Conservation (phyloP, 35 echinoderm and acorn worm genomes). For the Ophiothrix spiculata region DNA sequence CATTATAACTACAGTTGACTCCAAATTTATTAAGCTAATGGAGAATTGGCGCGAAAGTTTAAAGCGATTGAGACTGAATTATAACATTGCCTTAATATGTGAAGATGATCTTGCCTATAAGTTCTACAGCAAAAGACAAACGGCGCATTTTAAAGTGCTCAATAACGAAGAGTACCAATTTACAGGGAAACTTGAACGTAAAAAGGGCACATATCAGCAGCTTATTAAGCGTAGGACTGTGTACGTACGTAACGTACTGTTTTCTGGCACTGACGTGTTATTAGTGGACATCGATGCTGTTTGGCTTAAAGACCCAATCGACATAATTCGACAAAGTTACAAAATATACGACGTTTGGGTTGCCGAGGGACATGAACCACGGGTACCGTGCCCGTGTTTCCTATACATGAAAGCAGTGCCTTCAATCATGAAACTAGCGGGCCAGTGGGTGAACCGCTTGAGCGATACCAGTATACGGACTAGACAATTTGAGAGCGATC, state of each 20-base stretch:
- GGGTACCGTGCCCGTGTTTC: slow-evolving; percentile 33
- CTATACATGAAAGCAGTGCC: slow-evolving; percentile 15
- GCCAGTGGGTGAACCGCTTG: background rate
- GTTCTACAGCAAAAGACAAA: background rate
- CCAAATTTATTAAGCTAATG: background rate
- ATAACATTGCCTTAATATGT: background rate
- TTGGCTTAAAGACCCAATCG: slow-evolving; percentile 33
- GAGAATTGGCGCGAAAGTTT: background rate
- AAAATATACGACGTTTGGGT: slow-evolving; percentile 14
- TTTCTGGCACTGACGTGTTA: background rate
- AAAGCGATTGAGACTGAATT: background rate
- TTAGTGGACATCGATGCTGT: slow-evolving; percentile 30
- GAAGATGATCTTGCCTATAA: background rate
- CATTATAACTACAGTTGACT: background rate
- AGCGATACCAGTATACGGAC: background rate
- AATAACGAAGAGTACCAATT: background rate
- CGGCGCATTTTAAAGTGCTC: background rate
- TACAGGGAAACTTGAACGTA: background rate
- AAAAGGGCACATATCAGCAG: background rate
- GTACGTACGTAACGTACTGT: background rate
- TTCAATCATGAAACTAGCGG: background rate
- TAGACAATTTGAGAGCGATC: background rate
- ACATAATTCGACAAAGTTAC: slow-evolving; percentile 4
- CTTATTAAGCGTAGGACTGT: background rate
- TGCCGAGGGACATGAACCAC: slow-evolving; percentile 7